These are phyloP conservation scores for Drosophila rubida DNA, from an alignment of 2,888 invertebrate genomes.

Conservation along the genomic window DNA sequence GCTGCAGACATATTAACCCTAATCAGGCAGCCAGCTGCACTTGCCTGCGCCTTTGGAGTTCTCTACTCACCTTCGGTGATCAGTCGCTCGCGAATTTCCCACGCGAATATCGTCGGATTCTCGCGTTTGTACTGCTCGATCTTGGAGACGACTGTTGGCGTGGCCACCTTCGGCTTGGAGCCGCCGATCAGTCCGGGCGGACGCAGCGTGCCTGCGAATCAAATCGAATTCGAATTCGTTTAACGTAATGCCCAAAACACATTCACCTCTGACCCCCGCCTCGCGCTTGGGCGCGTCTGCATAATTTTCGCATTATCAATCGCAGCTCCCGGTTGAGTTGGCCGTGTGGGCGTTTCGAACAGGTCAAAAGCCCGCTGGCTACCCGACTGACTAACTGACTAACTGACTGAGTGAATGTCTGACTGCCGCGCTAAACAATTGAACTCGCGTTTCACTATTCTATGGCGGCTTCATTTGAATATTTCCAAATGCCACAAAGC, in stretches of 20 bases:
- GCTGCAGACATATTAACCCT: not conserved
- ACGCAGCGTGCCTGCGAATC: constrained; percentile 91
- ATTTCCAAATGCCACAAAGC: constrained; percentile 57
- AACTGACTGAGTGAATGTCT: constrained; percentile 7
- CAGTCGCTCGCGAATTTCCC: constrained; percentile 98
- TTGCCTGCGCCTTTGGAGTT: constrained; percentile 29
- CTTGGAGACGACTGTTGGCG: constrained; percentile 98
- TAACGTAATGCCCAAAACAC: constrained; percentile 9
- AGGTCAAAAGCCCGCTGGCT: constrained; percentile 67
- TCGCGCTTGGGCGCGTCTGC: constrained; percentile 39
- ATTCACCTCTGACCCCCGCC: constrained; percentile 14
- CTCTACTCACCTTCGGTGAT: constrained; percentile 95
- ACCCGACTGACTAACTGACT: constrained; percentile 13
- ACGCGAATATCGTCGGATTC: constrained; percentile 99
- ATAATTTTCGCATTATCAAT: constrained; percentile 74
- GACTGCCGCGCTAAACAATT: constrained; percentile 69
- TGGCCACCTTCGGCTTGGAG: constrained; percentile 98
- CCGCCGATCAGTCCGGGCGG: constrained; percentile 97
- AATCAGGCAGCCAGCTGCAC: not conserved
- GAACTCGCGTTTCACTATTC: constrained; percentile 62
- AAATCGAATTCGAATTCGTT: no score
- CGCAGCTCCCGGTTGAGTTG: constrained; percentile 23
- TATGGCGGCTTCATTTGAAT: constrained; percentile 76
- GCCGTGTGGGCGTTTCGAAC: constrained; percentile 66
- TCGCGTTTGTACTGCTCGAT: constrained; percentile 99